Conservation (phyloP, 1,140 invertebrate species). For the Copidosoma floridanum region DNA sequence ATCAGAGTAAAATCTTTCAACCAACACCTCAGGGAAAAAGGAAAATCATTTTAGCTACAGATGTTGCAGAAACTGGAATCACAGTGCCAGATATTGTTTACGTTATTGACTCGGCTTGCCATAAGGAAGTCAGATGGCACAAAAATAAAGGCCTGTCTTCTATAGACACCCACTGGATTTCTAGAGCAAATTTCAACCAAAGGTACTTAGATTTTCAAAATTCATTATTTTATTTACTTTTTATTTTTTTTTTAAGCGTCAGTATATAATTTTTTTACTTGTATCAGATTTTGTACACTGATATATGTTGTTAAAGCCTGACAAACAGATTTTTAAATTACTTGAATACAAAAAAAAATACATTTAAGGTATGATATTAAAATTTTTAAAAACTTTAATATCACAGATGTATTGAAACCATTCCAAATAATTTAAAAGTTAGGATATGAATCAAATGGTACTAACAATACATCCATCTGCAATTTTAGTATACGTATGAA, state of each 20-base stretch:
- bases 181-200: constrained; percentile 65
- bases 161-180: constrained; percentile 55
- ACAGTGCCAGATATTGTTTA: constrained; percentile 92
- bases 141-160: constrained; percentile 30
- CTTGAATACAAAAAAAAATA: too few relatives aligned
- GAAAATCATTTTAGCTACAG: constrained; percentile 92
- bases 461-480: too few relatives aligned
- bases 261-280: not conserved
- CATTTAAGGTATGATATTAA: too few relatives aligned
- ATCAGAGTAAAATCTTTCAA: constrained; percentile 72
- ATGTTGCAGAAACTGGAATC: constrained; percentile 96
- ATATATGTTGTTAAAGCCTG: too few relatives aligned
- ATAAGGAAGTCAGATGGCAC: constrained; percentile 47
- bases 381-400: too few relatives aligned
- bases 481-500: too few relatives aligned
- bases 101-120: constrained; percentile 54
- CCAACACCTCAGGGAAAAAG: constrained; percentile 58
- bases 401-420: too few relatives aligned
- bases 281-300: not conserved
- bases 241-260: not conserved
- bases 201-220: too few relatives aligned
- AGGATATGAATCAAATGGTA: too few relatives aligned
- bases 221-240: too few relatives aligned
- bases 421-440: too few relatives aligned
- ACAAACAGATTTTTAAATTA: too few relatives aligned